These are phyloP conservation scores for Drosophila kurseongensis DNA, from an alignment of 1,140 invertebrate species.

Conservation along the genomic window DNA sequence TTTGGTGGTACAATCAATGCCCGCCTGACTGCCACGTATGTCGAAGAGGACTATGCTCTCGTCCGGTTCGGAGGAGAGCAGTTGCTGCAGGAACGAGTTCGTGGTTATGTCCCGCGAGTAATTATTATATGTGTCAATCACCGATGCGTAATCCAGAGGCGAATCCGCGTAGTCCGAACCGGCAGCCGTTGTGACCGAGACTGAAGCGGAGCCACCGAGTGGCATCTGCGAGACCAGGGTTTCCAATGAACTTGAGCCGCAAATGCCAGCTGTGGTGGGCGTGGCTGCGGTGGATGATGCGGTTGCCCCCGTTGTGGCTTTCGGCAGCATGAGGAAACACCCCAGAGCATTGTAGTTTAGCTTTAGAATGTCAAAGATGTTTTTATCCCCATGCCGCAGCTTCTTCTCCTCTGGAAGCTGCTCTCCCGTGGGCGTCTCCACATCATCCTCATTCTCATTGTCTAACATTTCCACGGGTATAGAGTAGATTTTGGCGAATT, in stretches of 20 bases:
- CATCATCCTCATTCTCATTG: constrained; percentile 41
- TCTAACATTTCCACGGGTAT: constrained; percentile 71
- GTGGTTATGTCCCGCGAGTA: constrained; percentile 33
- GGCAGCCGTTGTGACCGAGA: constrained; percentile 51
- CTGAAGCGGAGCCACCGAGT: constrained; percentile 37
- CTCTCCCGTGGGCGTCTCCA: constrained; percentile 14
- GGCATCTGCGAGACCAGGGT: constrained; percentile 55
- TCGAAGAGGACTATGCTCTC: constrained; percentile 79
- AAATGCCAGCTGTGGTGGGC: constrained; percentile 36
- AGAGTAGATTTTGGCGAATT: constrained; percentile 80
- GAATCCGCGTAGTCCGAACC: constrained; percentile 66
- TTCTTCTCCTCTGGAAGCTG: constrained; percentile 30
- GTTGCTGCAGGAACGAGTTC: constrained; percentile 60
- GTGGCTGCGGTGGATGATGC: constrained; percentile 31
- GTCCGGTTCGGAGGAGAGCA: constrained; percentile 52
- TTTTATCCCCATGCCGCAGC: constrained; percentile 73
- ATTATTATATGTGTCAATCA: constrained; percentile 57
- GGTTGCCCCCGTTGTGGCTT: constrained; percentile 54
- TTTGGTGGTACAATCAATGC: background rate
- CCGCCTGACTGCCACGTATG: constrained; percentile 57
- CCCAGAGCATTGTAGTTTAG: constrained; percentile 78
- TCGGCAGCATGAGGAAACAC: constrained; percentile 76
- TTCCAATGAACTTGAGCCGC: constrained; percentile 77
- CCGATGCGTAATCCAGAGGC: constrained; percentile 54
- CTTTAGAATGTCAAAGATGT: constrained; percentile 76